Evolutionary conservation across 2,888 invertebrate species (phyloP).

Genomic region (Metopia argyrocephala): DNA sequence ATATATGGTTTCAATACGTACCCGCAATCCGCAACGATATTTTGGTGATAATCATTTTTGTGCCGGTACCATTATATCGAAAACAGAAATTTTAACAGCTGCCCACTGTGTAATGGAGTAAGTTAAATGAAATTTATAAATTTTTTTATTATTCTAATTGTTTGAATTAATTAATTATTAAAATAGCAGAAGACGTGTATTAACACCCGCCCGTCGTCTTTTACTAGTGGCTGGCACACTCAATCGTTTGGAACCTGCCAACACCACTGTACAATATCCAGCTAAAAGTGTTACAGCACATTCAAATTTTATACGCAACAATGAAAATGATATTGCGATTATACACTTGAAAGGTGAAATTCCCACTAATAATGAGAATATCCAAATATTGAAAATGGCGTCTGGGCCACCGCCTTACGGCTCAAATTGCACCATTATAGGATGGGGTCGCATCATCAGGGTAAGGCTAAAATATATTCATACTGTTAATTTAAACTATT

Average conservation of each 20-base stretch:
- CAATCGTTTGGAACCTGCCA: conserved; percentile 50
- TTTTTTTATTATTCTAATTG: not conserved
- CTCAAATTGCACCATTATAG: conserved; percentile 60
- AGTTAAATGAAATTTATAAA: not conserved
- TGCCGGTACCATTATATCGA: conserved; percentile 64
- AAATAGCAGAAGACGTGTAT: conserved; percentile 45
- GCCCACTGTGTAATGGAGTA: conserved; percentile 67
- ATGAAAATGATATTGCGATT: conserved; percentile 66
- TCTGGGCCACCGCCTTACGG: conserved; percentile 34
- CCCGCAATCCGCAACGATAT: conserved; percentile 60
- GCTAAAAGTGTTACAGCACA: conserved; percentile 58
- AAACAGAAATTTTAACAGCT: conserved; percentile 64
- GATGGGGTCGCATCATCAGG: conserved; percentile 67
- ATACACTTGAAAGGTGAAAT: conserved; percentile 59
- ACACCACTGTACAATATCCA: conserved; percentile 53
- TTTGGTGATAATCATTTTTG: conserved; percentile 70
- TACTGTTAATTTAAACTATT: not conserved
- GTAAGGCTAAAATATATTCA: conserved; percentile 37
- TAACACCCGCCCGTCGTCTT: conserved; percentile 53
- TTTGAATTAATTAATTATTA: not conserved
- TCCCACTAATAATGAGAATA: conserved; percentile 32
- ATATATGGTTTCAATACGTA: conserved; percentile 67
- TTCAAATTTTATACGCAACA: conserved; percentile 61
- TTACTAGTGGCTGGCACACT: conserved; percentile 63
- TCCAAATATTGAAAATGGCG: conserved; percentile 52